Conservation (phyloP, 2,113 vertebrate genomes). For the Cairina moschata region DNA sequence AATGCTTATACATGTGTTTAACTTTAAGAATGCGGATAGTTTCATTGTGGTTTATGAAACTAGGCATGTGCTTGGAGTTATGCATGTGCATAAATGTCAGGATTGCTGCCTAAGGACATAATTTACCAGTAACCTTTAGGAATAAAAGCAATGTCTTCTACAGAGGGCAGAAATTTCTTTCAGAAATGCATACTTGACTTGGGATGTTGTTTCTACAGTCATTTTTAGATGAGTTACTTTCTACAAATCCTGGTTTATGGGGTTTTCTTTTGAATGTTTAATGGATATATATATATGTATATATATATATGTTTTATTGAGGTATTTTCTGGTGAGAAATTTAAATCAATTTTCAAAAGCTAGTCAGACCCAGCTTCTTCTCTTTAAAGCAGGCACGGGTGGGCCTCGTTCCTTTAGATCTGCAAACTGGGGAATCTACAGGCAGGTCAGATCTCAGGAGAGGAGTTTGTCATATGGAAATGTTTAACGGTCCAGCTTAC, state of each 20-base stretch:
- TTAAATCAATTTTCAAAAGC: slow-evolving; percentile 73
- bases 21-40: slow-evolving; percentile 23
- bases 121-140: slow-evolving; percentile 38
- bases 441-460: slow-evolving; percentile 77
- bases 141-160: slow-evolving; percentile 47
- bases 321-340: slow-evolving; percentile 57
- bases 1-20: slow-evolving; percentile 31
- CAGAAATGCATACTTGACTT: slow-evolving; percentile 36
- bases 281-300: slow-evolving; percentile 33
- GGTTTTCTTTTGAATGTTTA: slow-evolving; percentile 49
- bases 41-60: slow-evolving; percentile 50
- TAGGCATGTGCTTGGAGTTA: slow-evolving; percentile 40
- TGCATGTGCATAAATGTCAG: slow-evolving; percentile 34
- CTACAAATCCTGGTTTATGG: slow-evolving; percentile 1
- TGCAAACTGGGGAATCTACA: slow-evolving; percentile 71
- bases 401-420: slow-evolving; percentile 70
- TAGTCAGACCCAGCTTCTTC: slow-evolving; percentile 10
- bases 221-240: slow-evolving; percentile 50
- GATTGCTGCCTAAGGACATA: slow-evolving; percentile 49
- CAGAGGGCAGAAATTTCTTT: slow-evolving; percentile 13
- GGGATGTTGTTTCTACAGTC: slow-evolving; percentile 42
- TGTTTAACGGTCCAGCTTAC: slow-evolving; percentile 74
- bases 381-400: slow-evolving; percentile 21
- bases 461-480: slow-evolving; percentile 80
- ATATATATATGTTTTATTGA: slow-evolving; percentile 42